Conservation (phyloP, 1,140 invertebrate genomes). For the Drosophila saltans region DNA sequence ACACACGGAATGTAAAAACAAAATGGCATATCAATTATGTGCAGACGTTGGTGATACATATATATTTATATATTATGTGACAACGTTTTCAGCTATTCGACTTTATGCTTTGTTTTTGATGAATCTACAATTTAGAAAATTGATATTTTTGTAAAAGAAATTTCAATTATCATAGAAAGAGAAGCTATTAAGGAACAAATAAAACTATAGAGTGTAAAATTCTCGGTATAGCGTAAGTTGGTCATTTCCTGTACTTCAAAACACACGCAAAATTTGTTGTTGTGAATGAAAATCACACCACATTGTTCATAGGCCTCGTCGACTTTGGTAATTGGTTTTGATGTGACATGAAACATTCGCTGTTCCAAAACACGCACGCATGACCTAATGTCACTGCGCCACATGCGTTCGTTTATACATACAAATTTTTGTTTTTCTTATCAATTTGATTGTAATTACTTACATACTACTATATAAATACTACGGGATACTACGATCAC, state of each 20-base stretch:
- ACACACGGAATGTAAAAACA: background rate
- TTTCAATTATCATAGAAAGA: too few relatives aligned
- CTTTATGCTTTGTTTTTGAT: too few relatives aligned
- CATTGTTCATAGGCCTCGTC: slow-evolving; percentile 8
- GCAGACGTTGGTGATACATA: background rate
- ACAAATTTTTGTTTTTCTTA: background rate
- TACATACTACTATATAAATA: background rate
- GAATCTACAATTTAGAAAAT: too few relatives aligned
- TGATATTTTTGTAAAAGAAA: too few relatives aligned
- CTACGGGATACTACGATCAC: background rate
- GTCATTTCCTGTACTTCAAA: background rate
- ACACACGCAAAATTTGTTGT: slow-evolving; percentile 10
- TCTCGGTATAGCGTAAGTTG: background rate
- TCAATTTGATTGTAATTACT: slow-evolving; percentile 15
- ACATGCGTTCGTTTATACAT: background rate
- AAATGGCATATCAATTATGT: background rate
- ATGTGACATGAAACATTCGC: slow-evolving; percentile 20
- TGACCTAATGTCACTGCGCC: background rate
- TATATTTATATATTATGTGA: too few relatives aligned
- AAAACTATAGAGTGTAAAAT: background rate
- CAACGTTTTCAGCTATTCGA: too few relatives aligned
- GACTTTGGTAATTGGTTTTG: slow-evolving; percentile 43
- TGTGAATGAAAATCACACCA: slow-evolving; percentile 6
- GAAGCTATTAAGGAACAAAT: too few relatives aligned
- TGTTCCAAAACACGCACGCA: slow-evolving; percentile 11